Base-by-base conservation (phyloP, 2,113 vertebrate species). In the Barnardius zonarius region DNA sequence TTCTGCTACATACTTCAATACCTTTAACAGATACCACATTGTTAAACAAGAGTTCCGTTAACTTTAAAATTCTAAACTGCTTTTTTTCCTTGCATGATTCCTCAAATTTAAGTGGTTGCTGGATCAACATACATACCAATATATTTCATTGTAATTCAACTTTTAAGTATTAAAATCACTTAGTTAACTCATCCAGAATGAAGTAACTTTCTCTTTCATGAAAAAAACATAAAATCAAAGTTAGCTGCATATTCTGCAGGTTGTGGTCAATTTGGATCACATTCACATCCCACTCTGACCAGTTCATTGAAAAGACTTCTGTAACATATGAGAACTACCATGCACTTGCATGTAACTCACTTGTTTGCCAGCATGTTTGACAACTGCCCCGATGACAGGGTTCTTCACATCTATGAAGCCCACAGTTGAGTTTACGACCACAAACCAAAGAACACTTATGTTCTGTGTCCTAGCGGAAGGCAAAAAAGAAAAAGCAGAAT, bases 351-450 rank as follows among this genome's bases (percentile, higher is more conserved):
- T 0, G 0, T 69, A 37, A 98, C 99, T 98, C 96, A 99, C 99
- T 99, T 85, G 99, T 99, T 97, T 99, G 99, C 99, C 99, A 99
- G 97, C 99, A 99, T 7, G 98, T 98, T 90, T 99, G 99, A 97
- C 99, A 99, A 96, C 98, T 99, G 81, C 99, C 99, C 83, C 99
- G 98, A 96, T 99, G 99, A 97, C 99, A 99, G 31, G 98, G 98
- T 83, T 99, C 99, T 97, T 99, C 99, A 97, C 99, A 99, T 82
- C 99, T 98, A 39, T 99, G 99, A 93, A 99, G 98, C 92, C 99
- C 99, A 91, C 99, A 99, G 92, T 98, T 99, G 75, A 99, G 99
- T 96, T 99, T 99, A 97, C 99, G 98, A 91, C 99, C 98, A 92
- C 99, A 99, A 96, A 99, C 99, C 96, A 99, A 97, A 93, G 98